phyloP scores from a whole-genome alignment of 2,113 vertebrate species.

The Epinephelus moara region DNA sequence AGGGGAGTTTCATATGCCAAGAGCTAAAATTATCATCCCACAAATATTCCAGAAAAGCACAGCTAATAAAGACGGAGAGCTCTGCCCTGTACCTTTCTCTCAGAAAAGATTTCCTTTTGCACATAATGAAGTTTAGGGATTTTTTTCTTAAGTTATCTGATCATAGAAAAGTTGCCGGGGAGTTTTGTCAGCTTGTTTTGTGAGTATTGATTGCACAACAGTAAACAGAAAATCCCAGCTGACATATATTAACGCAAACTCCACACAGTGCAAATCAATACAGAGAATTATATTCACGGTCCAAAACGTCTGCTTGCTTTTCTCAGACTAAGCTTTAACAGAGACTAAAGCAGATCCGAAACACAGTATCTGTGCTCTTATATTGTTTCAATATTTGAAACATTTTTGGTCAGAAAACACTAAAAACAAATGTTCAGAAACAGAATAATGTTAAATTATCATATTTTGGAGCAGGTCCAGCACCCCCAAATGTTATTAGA shows the following conservation, averaged over 20 bases:
- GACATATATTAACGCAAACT: slow-evolving; percentile 66
- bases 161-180: slow-evolving; percentile 54
- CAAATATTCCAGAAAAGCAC: slow-evolving; percentile 55
- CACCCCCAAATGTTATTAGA: neutral
- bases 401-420: neutral
- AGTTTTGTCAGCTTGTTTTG: slow-evolving; percentile 63
- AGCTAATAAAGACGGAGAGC: slow-evolving; percentile 3
- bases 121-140: slow-evolving; percentile 8
- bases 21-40: slow-evolving; percentile 53
- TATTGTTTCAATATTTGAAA: slow-evolving; percentile 49
- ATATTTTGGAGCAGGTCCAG: slow-evolving; percentile 1
- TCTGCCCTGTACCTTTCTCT: slow-evolving; percentile 5
- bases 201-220: slow-evolving; percentile 71
- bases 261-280: slow-evolving; percentile 68
- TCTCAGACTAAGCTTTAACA: slow-evolving; percentile 48
- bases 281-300: slow-evolving; percentile 68
- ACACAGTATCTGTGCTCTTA: slow-evolving; percentile 19
- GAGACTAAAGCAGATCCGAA: slow-evolving; percentile 57
- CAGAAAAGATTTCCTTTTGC: slow-evolving; percentile 34
- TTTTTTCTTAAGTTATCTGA: slow-evolving; percentile 36
- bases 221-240: slow-evolving; percentile 62
- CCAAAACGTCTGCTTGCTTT: slow-evolving; percentile 62
- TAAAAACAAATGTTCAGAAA: slow-evolving; percentile 15
- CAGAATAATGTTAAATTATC: neutral
- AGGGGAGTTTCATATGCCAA: slow-evolving; percentile 45